Base-by-base conservation (phyloP, 2,888 invertebrate species). In the Drosophila nr. fundita region DNA sequence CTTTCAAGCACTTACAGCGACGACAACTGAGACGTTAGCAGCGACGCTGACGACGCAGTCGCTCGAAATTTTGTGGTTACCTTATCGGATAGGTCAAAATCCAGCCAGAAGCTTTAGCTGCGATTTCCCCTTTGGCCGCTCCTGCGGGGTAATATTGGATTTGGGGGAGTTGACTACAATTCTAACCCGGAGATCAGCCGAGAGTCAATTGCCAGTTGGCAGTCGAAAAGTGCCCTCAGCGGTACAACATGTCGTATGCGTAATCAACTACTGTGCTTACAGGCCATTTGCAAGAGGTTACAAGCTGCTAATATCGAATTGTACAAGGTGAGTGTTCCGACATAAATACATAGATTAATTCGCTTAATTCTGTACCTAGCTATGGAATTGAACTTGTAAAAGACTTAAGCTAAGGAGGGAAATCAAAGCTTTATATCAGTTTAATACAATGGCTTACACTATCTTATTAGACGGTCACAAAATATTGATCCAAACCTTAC, bases 1-100 rank as follows among this genome's bases (percentile, higher is more conserved):
- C 89, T 88, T 88, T 88, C 84, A 76, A 87, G 89, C 84, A 87
- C 87, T 88, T 86, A 86, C 85, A 70, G 70, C 68, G 36, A 59
- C 62, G 55, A 24, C 53, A 38, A 48, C 62, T 24, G 11, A 45
- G 59, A 57, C 65, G 42, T n/a, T 50, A 52, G 45, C 73, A 7
- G 38, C 54, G 54, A 59, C 69, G 49, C n/a, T 27, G 21, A 32
- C 54, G 18, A 21, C 71, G 58, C 38, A 50, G 30, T 32, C 49
- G 50, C 57, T 52, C 34, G 15, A 45, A 27, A 60, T 48, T 66
- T 64, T 64, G 32, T 65, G 62, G 50, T 65, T 63, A 64, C 62
- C 72, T 76, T 77, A 73, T 66, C 77, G 65, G 62, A 42, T 7
- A 30, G 59, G 55, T 49, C 29, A 65, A 69, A 68, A 62, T 52